Percentiles rank a stretch among this genome's conserved stretches.
Conservation (phyloP, 2,888 invertebrate species). For the Allacma fusca region DNA sequence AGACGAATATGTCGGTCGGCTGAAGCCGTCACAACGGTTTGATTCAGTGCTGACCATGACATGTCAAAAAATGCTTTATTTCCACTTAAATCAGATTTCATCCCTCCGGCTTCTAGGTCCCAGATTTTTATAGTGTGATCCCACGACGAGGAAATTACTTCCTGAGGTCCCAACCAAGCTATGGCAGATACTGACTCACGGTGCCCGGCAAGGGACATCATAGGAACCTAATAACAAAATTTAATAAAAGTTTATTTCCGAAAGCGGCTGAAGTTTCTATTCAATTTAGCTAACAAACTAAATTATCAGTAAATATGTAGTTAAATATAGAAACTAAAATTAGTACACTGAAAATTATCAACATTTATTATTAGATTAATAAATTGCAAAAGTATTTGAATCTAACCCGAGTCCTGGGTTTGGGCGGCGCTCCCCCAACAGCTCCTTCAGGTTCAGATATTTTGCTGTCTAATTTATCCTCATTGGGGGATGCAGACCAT, state of each 20-base stretch:
- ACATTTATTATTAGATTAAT: too few relatives aligned
- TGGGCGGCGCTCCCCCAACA: constrained; percentile 21
- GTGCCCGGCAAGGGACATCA: constrained; percentile 89
- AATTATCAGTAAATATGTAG: too few relatives aligned
- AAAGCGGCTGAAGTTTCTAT: too few relatives aligned
- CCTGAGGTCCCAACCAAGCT: constrained; percentile 81
- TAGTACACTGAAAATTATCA: background rate
- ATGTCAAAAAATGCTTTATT: constrained; percentile 90
- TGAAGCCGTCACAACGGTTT: constrained; percentile 81
- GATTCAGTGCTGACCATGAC: constrained; percentile 81
- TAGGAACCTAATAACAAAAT: constrained; percentile 74
- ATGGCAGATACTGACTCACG: constrained; percentile 87
- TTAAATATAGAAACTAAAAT: too few relatives aligned
- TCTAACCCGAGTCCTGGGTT: constrained; percentile 30
- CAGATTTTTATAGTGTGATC: constrained; percentile 94
- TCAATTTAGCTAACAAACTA: too few relatives aligned
- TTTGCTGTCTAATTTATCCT: constrained; percentile 60
- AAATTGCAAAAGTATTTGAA: too few relatives aligned
- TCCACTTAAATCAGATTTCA: constrained; percentile 83
- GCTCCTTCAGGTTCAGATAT: constrained; percentile 62
- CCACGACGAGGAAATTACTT: constrained; percentile 88
- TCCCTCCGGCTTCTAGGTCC: constrained; percentile 86
- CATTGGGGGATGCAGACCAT: constrained; percentile 72
- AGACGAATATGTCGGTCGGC: constrained; percentile 90
- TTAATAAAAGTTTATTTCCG: constrained; percentile 25